Evolutionary conservation across 1,140 invertebrate species (phyloP), one percentile per base, ranked within the genome.

Genomic region (Ceratitis capitata): DNA sequence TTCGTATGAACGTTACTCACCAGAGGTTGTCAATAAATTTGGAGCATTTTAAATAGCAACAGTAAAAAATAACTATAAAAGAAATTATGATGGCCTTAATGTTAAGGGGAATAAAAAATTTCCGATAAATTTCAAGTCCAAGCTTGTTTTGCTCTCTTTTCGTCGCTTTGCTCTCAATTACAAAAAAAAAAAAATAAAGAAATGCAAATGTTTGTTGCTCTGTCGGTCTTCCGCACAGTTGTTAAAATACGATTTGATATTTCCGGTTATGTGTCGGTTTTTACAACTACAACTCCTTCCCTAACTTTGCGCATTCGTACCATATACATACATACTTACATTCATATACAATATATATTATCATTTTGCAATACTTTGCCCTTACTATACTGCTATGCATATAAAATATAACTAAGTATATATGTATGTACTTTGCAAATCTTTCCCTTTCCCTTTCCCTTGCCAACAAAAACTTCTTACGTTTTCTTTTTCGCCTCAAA

Each of bases 241-340:
- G 69, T 78, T 45, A 78, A 78, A 78, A 78, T 78, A 78, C 69
- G 69, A 78, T 78, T 78, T 78, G 35, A 78, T 32, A 78, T 23
- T 78, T 78, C 39, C 39, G 35, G 69, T 78, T 78, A 14, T 42
- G 6, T 45, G 69, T 3, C 10, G 64, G 26, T 35, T 45, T 78
- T 78, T 78, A 19, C 69, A 78, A 23, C 9, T 14, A 64, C 16
- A 78, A 78, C 14, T 78, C 45, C 45, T 39, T 29, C 29, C 61
- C 29, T 32, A 45, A 78, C 19, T 45, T 69, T 42, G 7, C n/a
- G 58, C 29, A 12, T 5, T 14, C 58, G n/a, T n/a, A n/a, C n/a
- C 47, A 49, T 49, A 49, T 53, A 53, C 51, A 5, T 53, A 53
- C 51, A 10, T 53, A 53, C 51, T n/a, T n/a, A n/a, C 51, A 19